A percentile compares a stretch with the other conserved stretches of the same genome.
These are phyloP conservation scores for Zygogramma bicolorata DNA, from an alignment of 2,888 invertebrate species.

Conservation along the genomic window DNA sequence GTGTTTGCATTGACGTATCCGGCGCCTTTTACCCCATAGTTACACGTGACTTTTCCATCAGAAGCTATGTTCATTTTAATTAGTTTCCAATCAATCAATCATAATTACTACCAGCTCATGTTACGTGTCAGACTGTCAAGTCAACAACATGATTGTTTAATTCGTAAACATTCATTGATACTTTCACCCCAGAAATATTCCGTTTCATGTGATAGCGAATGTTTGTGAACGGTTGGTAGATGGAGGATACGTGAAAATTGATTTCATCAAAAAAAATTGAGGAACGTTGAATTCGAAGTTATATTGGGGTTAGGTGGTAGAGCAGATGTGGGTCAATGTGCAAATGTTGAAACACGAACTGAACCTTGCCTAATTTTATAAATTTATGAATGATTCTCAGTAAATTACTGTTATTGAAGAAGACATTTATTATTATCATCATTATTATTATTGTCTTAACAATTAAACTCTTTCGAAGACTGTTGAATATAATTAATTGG, in stretches of 20 bases:
- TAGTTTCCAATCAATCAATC: neutral
- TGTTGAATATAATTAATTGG: too few relatives aligned
- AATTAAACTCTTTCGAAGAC: too few relatives aligned
- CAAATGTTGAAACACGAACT: too few relatives aligned
- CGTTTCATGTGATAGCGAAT: neutral
- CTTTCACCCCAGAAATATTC: neutral
- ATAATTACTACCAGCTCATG: neutral
- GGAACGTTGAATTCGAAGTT: too few relatives aligned
- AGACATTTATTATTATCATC: too few relatives aligned
- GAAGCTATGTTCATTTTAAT: neutral
- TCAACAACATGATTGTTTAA: neutral
- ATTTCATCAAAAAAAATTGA: too few relatives aligned
- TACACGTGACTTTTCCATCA: neutral
- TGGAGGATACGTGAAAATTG: neutral
- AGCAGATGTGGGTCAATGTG: too few relatives aligned
- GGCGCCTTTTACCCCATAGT: neutral
- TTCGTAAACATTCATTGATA: neutral
- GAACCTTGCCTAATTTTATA: too few relatives aligned
- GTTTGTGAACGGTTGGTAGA: neutral
- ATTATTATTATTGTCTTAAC: too few relatives aligned
- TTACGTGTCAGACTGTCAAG: neutral
- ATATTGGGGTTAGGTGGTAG: too few relatives aligned
- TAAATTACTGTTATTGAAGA: too few relatives aligned
- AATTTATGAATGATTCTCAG: too few relatives aligned
- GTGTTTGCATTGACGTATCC: neutral